Percentiles rank a stretch among this genome's conserved stretches.
Evolutionary conservation across 2,797 vertebrate genomes (phyloP).

Genomic region (Loris lydekkerianus): DNA sequence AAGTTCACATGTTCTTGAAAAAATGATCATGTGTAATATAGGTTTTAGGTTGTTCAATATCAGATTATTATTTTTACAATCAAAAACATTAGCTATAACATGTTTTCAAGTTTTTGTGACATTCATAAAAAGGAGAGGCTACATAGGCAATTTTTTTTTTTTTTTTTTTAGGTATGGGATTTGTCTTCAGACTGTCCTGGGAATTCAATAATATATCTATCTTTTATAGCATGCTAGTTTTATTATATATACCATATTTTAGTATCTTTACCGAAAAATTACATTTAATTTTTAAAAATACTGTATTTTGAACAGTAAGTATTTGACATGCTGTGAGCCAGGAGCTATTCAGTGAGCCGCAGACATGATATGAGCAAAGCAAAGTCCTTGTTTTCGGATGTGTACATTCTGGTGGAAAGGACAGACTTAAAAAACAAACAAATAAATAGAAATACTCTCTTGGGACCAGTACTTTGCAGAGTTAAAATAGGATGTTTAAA

Average conservation of each 20-base stretch:
- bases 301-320: not conserved
- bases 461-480: not conserved
- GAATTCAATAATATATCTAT: not conserved
- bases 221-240: not conserved
- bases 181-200: not conserved
- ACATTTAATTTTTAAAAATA: not conserved
- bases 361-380: not conserved
- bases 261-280: constrained; percentile 27
- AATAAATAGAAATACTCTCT: not conserved
- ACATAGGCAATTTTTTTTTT: not conserved
- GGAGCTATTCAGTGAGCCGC: not conserved
- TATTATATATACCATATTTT: not conserved
- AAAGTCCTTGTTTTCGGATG: not conserved
- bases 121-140: not conserved
- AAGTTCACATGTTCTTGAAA: not conserved
- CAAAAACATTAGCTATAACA: not conserved
- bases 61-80: not conserved
- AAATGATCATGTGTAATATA: not conserved
- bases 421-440: not conserved
- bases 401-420: not conserved
- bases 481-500: not conserved
- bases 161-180: not conserved
- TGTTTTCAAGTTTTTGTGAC: not conserved
- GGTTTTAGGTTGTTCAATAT: not conserved
- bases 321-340: not conserved